A percentile compares a stretch with the other conserved stretches of the same genome.
Conservation (phyloP, 2,113 vertebrate species). For the Panurus biarmicus region DNA sequence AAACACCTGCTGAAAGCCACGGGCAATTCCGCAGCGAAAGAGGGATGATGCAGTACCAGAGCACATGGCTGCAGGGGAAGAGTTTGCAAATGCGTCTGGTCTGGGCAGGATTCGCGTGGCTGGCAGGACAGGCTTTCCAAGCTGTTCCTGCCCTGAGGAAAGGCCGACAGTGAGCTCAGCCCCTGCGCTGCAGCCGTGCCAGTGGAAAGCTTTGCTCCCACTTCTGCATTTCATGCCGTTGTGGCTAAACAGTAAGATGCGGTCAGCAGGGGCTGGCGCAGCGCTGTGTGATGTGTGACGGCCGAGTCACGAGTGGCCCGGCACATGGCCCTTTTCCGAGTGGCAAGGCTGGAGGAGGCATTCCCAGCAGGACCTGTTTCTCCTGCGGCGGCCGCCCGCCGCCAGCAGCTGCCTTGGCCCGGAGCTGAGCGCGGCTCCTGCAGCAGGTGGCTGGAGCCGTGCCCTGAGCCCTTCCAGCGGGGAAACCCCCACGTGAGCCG, state of each 20-base stretch:
- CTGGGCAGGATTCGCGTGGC: neutral
- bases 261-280: neutral
- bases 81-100: neutral
- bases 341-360: neutral
- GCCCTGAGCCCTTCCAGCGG: neutral
- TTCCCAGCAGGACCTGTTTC: neutral
- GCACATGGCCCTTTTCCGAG: neutral
- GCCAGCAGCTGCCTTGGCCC: neutral
- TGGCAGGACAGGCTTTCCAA: neutral
- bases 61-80: neutral
- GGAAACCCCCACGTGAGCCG: neutral
- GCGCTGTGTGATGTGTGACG: fast-evolving
- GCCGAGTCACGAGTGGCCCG: neutral
- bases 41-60: neutral
- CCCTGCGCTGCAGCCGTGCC: neutral
- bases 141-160: neutral
- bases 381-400: neutral
- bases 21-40: neutral
- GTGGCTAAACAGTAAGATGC: neutral
- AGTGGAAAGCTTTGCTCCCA: conserved; percentile 16
- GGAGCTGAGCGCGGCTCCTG: neutral
- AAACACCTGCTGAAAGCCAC: neutral
- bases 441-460: conserved; percentile 20
- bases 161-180: neutral
- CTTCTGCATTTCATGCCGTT: neutral